These are phyloP conservation scores for Cardiocondyla obscurior DNA, from an alignment of 1,140 invertebrate species.

Conservation along the genomic window DNA sequence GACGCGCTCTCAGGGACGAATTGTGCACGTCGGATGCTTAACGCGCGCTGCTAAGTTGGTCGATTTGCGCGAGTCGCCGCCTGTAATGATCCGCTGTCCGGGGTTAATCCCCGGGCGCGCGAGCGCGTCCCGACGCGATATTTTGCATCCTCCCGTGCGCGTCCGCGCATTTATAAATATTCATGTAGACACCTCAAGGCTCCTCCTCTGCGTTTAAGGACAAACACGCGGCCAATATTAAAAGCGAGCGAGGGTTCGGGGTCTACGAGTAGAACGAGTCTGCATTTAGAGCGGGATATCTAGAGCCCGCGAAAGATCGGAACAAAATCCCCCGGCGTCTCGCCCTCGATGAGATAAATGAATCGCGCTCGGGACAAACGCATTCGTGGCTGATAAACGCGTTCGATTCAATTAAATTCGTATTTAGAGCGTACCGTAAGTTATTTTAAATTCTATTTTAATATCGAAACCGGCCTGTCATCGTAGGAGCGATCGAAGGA, in stretches of 20 bases:
- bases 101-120: not conserved
- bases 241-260: conserved; percentile 1
- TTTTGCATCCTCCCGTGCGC: not conserved
- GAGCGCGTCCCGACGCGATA: not conserved
- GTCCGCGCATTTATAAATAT: conserved; percentile 60
- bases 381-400: not conserved
- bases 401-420: not conserved
- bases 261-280: not conserved
- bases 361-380: not conserved
- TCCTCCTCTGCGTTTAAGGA: conserved; percentile 38
- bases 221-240: conserved; percentile 35
- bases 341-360: not conserved
- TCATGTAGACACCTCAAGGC: conserved; percentile 58
- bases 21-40: conserved; percentile 59
- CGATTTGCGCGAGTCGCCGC: conserved; percentile 50
- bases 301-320: not conserved
- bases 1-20: conserved; percentile 66
- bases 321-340: not conserved
- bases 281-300: not conserved
- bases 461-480: not conserved
- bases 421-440: too few relatives aligned
- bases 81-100: conserved; percentile 58
- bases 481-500: too few relatives aligned
- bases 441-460: too few relatives aligned
- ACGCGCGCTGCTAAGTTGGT: conserved; percentile 60